Conservation (phyloP, 1,140 invertebrate genomes). For the Sycobia sp. region DNA sequence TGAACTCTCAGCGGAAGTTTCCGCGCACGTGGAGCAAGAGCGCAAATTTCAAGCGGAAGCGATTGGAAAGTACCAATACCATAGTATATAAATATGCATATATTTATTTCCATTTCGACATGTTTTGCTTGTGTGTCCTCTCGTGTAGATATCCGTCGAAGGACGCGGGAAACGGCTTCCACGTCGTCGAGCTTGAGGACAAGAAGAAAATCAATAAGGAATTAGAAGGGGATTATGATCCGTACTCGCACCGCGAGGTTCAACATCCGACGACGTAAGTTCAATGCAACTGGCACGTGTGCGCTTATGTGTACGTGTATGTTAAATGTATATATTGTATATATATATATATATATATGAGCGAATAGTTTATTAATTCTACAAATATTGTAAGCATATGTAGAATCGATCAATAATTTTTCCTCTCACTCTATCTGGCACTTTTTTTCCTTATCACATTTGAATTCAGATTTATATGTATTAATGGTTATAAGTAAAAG, state of each 20-base stretch:
- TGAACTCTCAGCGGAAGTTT: no score
- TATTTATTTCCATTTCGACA: no score
- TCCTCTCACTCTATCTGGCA: no score
- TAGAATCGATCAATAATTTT: no score
- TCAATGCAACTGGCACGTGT: not conserved
- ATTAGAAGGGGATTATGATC: slow-evolving; percentile 65
- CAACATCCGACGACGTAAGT: slow-evolving; percentile 76
- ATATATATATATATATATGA: not conserved
- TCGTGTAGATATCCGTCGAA: slow-evolving; percentile 42
- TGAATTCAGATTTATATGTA: not conserved
- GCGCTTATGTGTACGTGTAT: not conserved
- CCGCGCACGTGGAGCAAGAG: no score
- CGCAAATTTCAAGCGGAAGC: no score
- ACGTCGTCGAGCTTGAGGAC: slow-evolving; percentile 61
- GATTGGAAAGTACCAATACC: no score
- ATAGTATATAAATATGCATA: no score
- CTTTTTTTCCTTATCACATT: no score
- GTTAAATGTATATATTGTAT: not conserved
- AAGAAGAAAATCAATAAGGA: slow-evolving; percentile 52
- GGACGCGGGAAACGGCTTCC: slow-evolving; percentile 40
- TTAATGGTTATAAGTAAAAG: no score
- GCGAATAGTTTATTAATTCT: no score
- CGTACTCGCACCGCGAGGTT: slow-evolving; percentile 69
- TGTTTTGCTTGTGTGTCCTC: slow-evolving; percentile 1
- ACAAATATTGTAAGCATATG: no score